phyloP scores from a whole-genome alignment of 2,113 vertebrate species.

The Prolemur simus region DNA sequence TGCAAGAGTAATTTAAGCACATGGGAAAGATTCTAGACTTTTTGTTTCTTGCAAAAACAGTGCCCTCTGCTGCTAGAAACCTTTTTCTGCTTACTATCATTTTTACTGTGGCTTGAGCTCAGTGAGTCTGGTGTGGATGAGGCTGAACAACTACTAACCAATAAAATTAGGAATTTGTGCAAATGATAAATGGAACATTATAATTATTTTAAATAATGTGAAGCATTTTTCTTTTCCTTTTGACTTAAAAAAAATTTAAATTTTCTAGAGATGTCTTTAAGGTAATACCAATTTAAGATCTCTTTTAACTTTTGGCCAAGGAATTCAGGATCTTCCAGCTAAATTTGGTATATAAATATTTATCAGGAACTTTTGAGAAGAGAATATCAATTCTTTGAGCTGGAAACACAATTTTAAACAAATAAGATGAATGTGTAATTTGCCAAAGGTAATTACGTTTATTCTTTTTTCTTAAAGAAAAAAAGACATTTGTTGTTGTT shows the following conservation, averaged over 20 bases:
- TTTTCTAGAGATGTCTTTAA: conserved; percentile 73
- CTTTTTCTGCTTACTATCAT: conserved; percentile 77
- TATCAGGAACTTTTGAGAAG: conserved; percentile 67
- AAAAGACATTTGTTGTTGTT: conserved; percentile 31
- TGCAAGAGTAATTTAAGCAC: conserved; percentile 83
- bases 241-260: conserved; percentile 66
- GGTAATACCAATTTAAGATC: conserved; percentile 61
- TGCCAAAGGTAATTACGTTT: conserved; percentile 78
- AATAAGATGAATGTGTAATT: conserved; percentile 62
- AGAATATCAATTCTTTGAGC: conserved; percentile 36
- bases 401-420: conserved; percentile 64
- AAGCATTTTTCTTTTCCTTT: conserved; percentile 54
- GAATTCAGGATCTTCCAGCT: conserved; percentile 72
- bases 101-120: conserved; percentile 73
- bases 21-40: conserved; percentile 63
- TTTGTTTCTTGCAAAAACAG: conserved; percentile 69
- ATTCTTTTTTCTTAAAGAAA: conserved; percentile 59
- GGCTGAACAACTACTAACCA: conserved; percentile 72
- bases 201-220: conserved; percentile 74
- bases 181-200: conserved; percentile 61
- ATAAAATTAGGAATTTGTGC: conserved; percentile 74
- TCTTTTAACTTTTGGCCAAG: conserved; percentile 72
- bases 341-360: conserved; percentile 58
- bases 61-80: conserved; percentile 80
- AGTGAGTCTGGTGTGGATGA: conserved; percentile 73